phyloP scores from a whole-genome alignment of 1,140 invertebrate genomes.

The Eulimnadia texana region DNA sequence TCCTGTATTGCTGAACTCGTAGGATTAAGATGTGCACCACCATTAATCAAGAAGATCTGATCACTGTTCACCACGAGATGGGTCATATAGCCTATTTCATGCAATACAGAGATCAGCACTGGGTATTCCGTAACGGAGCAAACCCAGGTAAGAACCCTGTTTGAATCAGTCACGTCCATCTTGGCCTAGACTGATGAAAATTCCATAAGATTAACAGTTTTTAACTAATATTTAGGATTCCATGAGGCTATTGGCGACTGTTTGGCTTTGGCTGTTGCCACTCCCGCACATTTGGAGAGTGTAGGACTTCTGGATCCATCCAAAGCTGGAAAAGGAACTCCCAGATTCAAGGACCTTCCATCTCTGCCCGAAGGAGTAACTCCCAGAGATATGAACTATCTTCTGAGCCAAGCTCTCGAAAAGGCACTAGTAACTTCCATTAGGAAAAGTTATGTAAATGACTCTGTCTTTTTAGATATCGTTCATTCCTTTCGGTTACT shows the following conservation, averaged over 20 bases:
- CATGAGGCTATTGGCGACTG: slow-evolving; percentile 35
- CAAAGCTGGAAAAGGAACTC: slow-evolving; percentile 19
- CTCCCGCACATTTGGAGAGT: slow-evolving; percentile 59
- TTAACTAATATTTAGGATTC: slow-evolving; percentile 25
- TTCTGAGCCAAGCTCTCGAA: slow-evolving; percentile 35
- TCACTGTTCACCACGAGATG: slow-evolving; percentile 62
- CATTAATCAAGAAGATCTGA: slow-evolving; percentile 47
- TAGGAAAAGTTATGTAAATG: too few species aligned
- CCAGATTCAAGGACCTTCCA: slow-evolving; percentile 30
- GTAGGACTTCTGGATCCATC: slow-evolving; percentile 53
- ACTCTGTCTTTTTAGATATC: slow-evolving; percentile 24
- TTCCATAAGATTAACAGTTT: not conserved
- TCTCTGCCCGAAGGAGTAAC: slow-evolving; percentile 12
- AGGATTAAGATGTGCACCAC: slow-evolving; percentile 67
- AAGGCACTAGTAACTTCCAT: slow-evolving; percentile 32
- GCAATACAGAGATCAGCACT: slow-evolving; percentile 30
- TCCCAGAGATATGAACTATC: slow-evolving; percentile 34
- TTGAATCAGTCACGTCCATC: not conserved
- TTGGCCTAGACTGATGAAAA: not conserved
- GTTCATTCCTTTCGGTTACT: slow-evolving; percentile 33
- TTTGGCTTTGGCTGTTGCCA: slow-evolving; percentile 35
- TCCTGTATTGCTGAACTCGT: not conserved
- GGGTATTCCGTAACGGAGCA: slow-evolving; percentile 29
- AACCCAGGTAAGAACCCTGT: slow-evolving; percentile 28
- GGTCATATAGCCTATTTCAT: slow-evolving; percentile 39